phyloP scores from a whole-genome alignment of 2,113 vertebrate species.

The Geococcyx californianus region DNA sequence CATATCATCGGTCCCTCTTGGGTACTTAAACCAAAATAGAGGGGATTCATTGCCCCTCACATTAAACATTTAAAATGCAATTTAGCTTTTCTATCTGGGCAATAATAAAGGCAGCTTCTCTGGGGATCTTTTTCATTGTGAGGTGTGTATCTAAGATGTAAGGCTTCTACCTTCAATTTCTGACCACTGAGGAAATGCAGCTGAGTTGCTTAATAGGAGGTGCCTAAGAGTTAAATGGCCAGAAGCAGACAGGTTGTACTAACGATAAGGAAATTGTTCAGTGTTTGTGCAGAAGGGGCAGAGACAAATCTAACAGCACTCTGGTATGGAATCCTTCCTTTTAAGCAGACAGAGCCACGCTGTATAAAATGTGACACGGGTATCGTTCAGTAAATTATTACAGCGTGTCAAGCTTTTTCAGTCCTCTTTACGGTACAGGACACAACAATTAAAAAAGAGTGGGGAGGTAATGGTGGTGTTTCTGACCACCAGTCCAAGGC shows the following conservation, averaged over 20 bases:
- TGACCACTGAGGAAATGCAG: background rate
- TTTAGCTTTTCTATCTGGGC: background rate
- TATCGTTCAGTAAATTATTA: background rate
- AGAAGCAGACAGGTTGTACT: background rate
- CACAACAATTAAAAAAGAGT: background rate
- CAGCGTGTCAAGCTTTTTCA: background rate
- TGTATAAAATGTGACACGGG: background rate
- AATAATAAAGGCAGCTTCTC: background rate
- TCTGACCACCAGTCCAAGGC: background rate
- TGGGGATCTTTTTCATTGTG: background rate
- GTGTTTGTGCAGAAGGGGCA: background rate
- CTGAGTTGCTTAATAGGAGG: background rate
- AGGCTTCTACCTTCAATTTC: background rate
- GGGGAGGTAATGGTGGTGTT: background rate
- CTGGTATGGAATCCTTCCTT: background rate
- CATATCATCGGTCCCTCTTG: background rate
- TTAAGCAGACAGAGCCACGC: background rate
- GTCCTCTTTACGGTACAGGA: background rate
- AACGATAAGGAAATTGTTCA: background rate
- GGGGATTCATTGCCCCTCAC: background rate
- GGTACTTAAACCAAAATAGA: background rate
- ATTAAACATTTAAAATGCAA: background rate
- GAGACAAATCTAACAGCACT: background rate
- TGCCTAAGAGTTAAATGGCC: background rate
- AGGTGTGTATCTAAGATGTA: background rate